phyloP scores from a whole-genome alignment of 2,113 vertebrate genomes.

The Salvelinus fontinalis region DNA sequence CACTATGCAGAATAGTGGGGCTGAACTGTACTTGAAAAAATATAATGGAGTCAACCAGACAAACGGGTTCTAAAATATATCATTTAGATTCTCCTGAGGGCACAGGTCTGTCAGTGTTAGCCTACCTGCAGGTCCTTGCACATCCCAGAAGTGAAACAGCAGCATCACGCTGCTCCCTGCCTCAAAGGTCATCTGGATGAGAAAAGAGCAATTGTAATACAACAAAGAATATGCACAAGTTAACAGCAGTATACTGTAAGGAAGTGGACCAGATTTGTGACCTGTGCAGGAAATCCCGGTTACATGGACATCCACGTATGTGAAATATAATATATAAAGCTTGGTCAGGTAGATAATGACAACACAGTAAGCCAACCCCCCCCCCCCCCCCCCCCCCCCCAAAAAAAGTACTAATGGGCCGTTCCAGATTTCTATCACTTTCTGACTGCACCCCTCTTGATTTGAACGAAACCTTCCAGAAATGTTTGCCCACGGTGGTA shows the following conservation, averaged over 20 bases:
- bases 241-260: background rate
- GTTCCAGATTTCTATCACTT: too few species aligned
- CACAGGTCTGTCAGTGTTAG: background rate
- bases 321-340: too few species aligned
- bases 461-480: too few species aligned
- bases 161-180: conserved; percentile 82
- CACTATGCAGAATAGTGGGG: background rate
- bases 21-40: background rate
- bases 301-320: too few species aligned
- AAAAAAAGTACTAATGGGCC: too few species aligned
- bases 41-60: background rate
- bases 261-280: too few species aligned
- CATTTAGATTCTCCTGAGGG: background rate
- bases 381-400: too few species aligned
- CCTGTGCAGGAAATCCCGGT: too few species aligned
- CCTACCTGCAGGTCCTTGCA: conserved; percentile 85
- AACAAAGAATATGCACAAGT: background rate
- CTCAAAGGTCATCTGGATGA: conserved; percentile 87
- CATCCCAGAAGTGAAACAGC: conserved; percentile 92
- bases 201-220: background rate
- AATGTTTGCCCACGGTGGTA: too few species aligned
- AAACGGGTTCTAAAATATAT: conserved; percentile 7
- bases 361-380: too few species aligned
- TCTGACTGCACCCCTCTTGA: too few species aligned
- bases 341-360: too few species aligned